Percentiles rank a stretch among this genome's conserved stretches.
Conservation (phyloP, 2,888 invertebrate genomes). For the Ornithoptera alexandrae region DNA sequence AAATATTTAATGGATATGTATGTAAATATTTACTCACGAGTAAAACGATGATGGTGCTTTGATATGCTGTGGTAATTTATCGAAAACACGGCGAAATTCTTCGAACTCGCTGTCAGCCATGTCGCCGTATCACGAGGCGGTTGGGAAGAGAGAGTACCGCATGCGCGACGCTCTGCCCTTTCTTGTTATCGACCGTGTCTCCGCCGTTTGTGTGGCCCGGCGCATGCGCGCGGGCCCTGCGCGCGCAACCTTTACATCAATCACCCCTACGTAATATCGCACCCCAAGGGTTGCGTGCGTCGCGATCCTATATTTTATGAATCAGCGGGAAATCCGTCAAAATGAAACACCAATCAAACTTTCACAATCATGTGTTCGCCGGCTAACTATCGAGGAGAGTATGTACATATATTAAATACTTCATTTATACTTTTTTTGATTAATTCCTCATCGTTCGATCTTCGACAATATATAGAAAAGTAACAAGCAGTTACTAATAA, state of each 20-base stretch:
- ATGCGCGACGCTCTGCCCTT: conserved; percentile 56
- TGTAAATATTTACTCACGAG: conserved; percentile 85
- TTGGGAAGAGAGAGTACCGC: conserved; percentile 55
- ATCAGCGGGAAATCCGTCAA: conserved; percentile 49
- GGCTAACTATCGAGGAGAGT: too few species aligned
- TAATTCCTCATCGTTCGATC: too few species aligned
- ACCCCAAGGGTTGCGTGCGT: conserved; percentile 38
- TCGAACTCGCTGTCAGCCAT: conserved; percentile 97
- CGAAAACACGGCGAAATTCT: conserved; percentile 93
- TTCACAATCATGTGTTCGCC: not conserved
- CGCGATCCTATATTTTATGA: conserved; percentile 45
- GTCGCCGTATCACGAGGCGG: conserved; percentile 86
- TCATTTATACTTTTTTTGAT: too few species aligned
- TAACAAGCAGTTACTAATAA: too few species aligned
- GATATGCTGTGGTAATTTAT: conserved; percentile 88
- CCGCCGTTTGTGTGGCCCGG: conserved; percentile 30
- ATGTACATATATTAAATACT: too few species aligned
- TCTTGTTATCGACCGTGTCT: conserved; percentile 60
- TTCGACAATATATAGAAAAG: too few species aligned
- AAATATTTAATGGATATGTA: not conserved
- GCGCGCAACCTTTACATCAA: conserved; percentile 45
- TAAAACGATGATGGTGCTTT: conserved; percentile 91
- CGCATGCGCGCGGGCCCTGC: conserved; percentile 47
- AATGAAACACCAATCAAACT: conserved; percentile 8
- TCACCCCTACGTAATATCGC: conserved; percentile 36